Evolutionary conservation across 2,888 invertebrate genomes (phyloP), one percentile per base, ranked within the genome.

Genomic region (Dryomyza anilis): DNA sequence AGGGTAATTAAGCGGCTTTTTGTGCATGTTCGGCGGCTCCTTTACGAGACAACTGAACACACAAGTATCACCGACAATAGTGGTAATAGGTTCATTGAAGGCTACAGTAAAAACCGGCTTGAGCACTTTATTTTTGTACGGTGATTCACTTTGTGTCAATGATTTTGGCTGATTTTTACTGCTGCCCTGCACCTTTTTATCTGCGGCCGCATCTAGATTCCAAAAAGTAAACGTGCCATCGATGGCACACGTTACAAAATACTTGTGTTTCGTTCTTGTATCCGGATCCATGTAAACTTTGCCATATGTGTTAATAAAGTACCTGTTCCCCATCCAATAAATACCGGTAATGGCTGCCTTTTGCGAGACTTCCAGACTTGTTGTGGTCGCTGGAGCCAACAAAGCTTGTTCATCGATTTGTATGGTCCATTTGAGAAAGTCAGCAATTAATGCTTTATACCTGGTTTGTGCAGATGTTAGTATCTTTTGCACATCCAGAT

Each of bases 151-250:
- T 21, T 86, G 84, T 0, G 85, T 77, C 46, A 92, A 77, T 0
- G 86, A 87, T 12, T 86, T 85, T 0, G 91, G 90, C 60, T 86
- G 83, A 60, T 73, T 70, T 3, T 72, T 70, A 29, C 62, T 53
- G 21, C 64, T 43, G 1, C 65, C 68, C 25, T 56, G 58, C 6
- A 58, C 55, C 29, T 69, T 74, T 33, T 73, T 74, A 46, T 70
- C 63, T 2, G 33, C 25, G 3, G 69, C 67, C 0, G 71, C 69
- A 5, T 88, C 87, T 57, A 92, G 81, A 82, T 90, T 88, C 92
- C 92, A 93, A 75, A 91, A 87, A 45, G 89, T 84, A 53, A 92
- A 84, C 1, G 83, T 86, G 1, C 92, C 91, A 77, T 92, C 92
- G 68, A 87, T 84, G 27, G 89, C 86, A 27, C 87, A 85, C 1